These are phyloP conservation scores for Podocnemis expansa DNA, from an alignment of 2,113 vertebrate species.

Conservation along the genomic window DNA sequence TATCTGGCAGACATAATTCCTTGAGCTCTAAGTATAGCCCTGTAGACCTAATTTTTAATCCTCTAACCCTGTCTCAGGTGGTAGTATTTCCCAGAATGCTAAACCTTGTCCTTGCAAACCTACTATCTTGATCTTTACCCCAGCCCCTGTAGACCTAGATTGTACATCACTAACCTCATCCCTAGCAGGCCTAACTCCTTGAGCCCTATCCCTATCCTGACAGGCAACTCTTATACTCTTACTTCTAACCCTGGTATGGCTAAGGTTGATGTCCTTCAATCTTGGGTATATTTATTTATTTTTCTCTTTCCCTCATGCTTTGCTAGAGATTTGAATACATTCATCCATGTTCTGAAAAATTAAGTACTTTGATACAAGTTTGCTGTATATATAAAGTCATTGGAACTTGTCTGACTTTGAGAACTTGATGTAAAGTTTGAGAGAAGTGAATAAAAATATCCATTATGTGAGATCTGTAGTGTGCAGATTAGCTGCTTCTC, in stretches of 20 bases:
- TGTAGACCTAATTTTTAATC: no score
- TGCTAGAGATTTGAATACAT: background rate
- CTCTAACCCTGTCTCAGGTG: no score
- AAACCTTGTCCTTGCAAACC: no score
- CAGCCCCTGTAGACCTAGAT: background rate
- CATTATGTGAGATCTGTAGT: background rate
- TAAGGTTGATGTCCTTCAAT: background rate
- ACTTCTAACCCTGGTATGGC: background rate
- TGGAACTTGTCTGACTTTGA: slow-evolving; percentile 17
- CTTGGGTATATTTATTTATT: background rate
- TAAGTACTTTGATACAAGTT: background rate
- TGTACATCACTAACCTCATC: background rate
- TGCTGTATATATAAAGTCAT: slow-evolving; percentile 1
- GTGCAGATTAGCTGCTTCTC: slow-evolving; percentile 19
- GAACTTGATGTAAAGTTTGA: background rate
- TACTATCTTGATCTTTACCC: no score
- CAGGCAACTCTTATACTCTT: background rate
- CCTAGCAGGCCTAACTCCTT: no score
- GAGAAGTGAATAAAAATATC: background rate
- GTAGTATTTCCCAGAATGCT: no score
- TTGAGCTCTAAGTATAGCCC: no score
- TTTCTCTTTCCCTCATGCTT: background rate
- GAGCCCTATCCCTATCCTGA: no score
- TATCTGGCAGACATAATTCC: no score
- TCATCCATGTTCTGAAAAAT: background rate